A percentile compares a stretch with the other conserved stretches of the same genome.
Conservation (phyloP, 2,113 vertebrate species). For the Accipiter virgatus region DNA sequence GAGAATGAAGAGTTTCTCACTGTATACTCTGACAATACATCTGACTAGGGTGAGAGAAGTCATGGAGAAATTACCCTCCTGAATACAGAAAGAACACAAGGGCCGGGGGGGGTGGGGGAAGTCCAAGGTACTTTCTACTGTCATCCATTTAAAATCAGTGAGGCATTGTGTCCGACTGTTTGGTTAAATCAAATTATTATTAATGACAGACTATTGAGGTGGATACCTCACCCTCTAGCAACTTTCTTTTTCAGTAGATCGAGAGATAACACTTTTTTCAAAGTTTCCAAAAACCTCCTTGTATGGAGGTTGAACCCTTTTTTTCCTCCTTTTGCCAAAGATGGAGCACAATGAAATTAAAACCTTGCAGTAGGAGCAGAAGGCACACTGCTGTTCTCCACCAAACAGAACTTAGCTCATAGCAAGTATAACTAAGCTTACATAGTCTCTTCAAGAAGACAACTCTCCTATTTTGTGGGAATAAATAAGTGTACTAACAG, state of each 20-base stretch:
- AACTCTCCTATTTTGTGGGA: background rate
- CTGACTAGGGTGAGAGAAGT: background rate
- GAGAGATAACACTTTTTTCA: background rate
- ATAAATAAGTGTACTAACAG: background rate
- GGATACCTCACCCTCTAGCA: background rate
- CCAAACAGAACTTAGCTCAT: background rate
- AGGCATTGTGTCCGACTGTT: background rate
- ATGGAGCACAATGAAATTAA: background rate
- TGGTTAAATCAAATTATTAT: background rate
- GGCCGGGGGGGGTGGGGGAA: fast-evolving
- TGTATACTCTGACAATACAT: background rate
- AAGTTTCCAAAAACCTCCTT: background rate
- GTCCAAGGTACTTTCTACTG: background rate
- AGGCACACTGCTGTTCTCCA: background rate
- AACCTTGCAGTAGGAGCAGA: background rate
- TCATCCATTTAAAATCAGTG: background rate
- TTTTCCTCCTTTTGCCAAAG: background rate
- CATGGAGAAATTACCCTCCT: background rate
- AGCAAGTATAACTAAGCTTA: background rate
- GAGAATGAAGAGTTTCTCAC: background rate
- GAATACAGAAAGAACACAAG: background rate
- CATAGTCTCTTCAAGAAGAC: background rate
- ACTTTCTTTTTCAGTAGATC: background rate
- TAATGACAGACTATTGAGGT: background rate
- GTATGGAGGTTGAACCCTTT: background rate